phyloP scores from a whole-genome alignment of 2,888 invertebrate species.

The Thysanoteuthis rhombus region DNA sequence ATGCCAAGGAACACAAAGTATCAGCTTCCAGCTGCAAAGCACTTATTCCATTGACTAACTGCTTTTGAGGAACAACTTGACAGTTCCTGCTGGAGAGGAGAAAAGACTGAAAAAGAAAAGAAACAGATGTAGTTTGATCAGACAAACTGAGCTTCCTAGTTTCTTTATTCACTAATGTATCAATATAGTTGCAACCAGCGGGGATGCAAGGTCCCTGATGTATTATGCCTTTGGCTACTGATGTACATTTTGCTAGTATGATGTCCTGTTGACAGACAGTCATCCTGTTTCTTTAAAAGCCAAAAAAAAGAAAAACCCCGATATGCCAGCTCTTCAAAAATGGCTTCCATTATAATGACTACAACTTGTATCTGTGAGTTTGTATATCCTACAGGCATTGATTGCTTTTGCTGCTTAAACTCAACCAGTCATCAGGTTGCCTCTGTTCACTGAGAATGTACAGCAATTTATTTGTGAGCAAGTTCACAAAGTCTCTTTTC shows the following conservation, averaged over 20 bases:
- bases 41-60: background rate
- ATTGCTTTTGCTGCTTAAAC: background rate
- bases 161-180: background rate
- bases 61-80: background rate
- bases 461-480: background rate
- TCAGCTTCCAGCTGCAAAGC: background rate
- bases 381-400: background rate
- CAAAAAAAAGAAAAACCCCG: background rate
- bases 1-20: background rate
- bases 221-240: background rate
- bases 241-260: background rate
- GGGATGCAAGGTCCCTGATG: background rate
- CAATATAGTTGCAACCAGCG: background rate
- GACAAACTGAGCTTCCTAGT: background rate
- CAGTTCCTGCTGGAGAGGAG: background rate
- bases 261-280: background rate
- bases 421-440: background rate
- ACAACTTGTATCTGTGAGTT: background rate
- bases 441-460: background rate
- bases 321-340: background rate
- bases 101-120: background rate
- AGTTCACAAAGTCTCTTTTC: background rate
- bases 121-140: background rate
- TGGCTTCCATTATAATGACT: constrained; percentile 16
- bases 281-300: background rate